Percentiles rank a stretch among this genome's conserved stretches.
Evolutionary conservation across 2,113 vertebrate genomes (phyloP).

Genomic region (Semicossyphus pulcher): DNA sequence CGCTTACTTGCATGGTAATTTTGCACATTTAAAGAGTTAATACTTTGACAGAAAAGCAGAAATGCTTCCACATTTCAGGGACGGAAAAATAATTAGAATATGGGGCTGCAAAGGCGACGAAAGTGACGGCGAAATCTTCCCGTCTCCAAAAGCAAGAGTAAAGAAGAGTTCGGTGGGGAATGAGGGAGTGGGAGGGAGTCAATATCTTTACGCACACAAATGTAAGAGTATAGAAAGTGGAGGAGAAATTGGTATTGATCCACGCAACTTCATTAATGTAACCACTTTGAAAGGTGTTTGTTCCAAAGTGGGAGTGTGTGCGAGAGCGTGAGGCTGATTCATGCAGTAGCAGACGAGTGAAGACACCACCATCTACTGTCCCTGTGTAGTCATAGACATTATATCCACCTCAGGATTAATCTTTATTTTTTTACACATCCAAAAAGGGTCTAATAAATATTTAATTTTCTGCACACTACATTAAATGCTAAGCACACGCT

Average conservation of each 20-base stretch:
- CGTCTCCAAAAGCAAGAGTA: too few relatives aligned
- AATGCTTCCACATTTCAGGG: too few relatives aligned
- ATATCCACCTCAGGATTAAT: background rate
- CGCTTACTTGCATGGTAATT: background rate
- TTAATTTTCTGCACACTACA: too few relatives aligned
- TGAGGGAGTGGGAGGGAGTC: background rate
- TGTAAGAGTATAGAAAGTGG: background rate
- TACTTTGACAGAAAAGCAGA: too few relatives aligned
- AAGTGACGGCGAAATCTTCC: background rate
- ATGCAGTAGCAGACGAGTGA: constrained; percentile 40
- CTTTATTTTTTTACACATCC: background rate
- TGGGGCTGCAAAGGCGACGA: background rate
- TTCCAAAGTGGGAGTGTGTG: background rate
- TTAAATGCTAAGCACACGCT: too few relatives aligned
- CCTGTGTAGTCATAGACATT: constrained; percentile 14
- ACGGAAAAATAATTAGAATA: background rate
- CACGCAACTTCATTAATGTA: constrained; percentile 8
- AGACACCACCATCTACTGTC: constrained; percentile 76
- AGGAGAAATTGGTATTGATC: background rate
- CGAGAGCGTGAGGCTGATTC: background rate
- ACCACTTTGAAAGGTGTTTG: background rate
- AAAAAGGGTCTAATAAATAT: background rate
- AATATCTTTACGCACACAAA: background rate
- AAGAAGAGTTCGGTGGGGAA: background rate
- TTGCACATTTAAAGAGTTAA: background rate